Evolutionary conservation across 2,888 invertebrate genomes (phyloP), one percentile per base, ranked within the genome.

Genomic region (Ptilodon capucinus): DNA sequence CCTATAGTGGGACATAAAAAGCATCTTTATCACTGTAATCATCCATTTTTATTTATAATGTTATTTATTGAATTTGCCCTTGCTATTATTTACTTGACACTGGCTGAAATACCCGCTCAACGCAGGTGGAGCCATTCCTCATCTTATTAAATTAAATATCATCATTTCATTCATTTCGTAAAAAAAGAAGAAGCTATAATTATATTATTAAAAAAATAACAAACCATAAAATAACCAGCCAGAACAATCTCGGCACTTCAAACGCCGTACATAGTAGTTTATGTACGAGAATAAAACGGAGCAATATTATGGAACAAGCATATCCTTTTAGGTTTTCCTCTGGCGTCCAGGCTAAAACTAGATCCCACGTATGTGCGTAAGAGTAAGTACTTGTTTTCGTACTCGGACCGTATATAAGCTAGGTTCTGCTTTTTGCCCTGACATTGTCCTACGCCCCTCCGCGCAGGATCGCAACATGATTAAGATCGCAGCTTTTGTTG

Each of bases 391-490:
- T 79, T 81, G 84, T 86, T 84, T 83, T 77, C 74, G 62, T 71
- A 62, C 74, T 73, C 76, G 70, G 76, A 72, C 60, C 64, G 75
- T 91, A 91, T 90, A 91, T 81, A 91, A 90, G 88, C 85, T 85
- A 86, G 86, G 68, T 64, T 68, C 65, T 74, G 74, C 69, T 67
- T 68, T 71, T 75, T 84, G 72, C 86, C 90, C 87, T 89, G 90
- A 89, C 90, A 91, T 89, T 91, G 87, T 79, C 80, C 82, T 78
- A 57, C 60, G 63, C 64, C 56, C 61, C 63, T 64, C 64, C 65
- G 70, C 65, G 70, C 65, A 71, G 67, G 67, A 73, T 60, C 65
- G 51, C 59, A 78, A 61, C 60, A 86, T 80, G 82, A 70, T 76
- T 62, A 74, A 76, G 60, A 57, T 78, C 56, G 56, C 73, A 38